These are phyloP conservation scores for Drosophila ustulata DNA, from an alignment of 2,888 invertebrate genomes.

Conservation along the genomic window DNA sequence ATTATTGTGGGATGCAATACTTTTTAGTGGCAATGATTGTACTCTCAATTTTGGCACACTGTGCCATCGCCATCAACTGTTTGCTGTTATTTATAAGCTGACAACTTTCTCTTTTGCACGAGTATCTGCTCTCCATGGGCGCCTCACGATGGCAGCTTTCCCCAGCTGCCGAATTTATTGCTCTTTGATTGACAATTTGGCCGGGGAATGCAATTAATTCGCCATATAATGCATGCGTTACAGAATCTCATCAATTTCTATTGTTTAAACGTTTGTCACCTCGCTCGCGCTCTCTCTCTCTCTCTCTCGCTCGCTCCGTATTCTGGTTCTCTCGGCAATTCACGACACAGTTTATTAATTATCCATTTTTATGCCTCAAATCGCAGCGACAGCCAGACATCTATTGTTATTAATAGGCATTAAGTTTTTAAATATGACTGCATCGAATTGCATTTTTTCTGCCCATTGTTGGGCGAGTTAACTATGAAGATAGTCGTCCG, in stretches of 20 bases:
- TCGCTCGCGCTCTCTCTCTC: conserved; percentile 25
- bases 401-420: conserved; percentile 70
- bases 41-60: conserved; percentile 18
- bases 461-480: conserved; percentile 3
- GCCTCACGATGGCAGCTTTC: not conserved
- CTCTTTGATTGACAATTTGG: conserved; percentile 77
- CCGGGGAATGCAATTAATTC: conserved; percentile 68
- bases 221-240: conserved; percentile 79
- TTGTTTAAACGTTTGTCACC: conserved; percentile 78
- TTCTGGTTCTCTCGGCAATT: conserved; percentile 9
- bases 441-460: conserved; percentile 49
- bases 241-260: conserved; percentile 77
- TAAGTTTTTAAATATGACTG: conserved; percentile 56
- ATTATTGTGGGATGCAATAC: conserved; percentile 24
- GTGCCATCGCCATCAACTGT: conserved; percentile 12
- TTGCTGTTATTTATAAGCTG: conserved; percentile 44
- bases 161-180: conserved; percentile 63
- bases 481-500: conserved; percentile 11
- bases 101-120: conserved; percentile 31
- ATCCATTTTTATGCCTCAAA: conserved; percentile 62
- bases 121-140: conserved; percentile 17
- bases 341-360: conserved; percentile 72
- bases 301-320: not conserved
- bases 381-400: conserved; percentile 55
- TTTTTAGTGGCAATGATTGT: conserved; percentile 38